phyloP scores from a whole-genome alignment of 2,888 invertebrate species.

The Lymantria monacha region DNA sequence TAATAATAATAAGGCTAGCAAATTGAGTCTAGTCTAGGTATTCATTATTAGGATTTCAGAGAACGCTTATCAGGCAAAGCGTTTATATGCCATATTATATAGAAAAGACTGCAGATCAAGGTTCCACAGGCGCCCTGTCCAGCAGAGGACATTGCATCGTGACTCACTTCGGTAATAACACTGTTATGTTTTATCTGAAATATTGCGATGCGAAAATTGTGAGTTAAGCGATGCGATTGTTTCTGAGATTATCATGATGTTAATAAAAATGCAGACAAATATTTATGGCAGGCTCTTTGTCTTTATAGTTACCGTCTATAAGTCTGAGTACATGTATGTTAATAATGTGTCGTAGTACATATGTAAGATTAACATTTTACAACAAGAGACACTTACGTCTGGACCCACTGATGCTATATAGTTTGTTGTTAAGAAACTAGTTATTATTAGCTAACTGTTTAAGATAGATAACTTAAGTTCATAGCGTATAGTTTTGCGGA shows the following conservation, averaged over 20 bases:
- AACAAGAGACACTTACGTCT: constrained; percentile 11
- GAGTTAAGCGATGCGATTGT: constrained; percentile 57
- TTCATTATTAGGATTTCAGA: constrained; percentile 13
- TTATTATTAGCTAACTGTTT: constrained; percentile 13
- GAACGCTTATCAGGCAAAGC: constrained; percentile 21
- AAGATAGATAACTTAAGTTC: constrained; percentile 30
- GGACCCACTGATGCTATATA: constrained; percentile 61
- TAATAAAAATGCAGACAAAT: neutral
- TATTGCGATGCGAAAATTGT: constrained; percentile 52
- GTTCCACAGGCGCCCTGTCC: constrained; percentile 21
- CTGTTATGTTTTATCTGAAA: constrained; percentile 21
- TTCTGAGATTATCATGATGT: constrained; percentile 19
- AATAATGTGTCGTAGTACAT: constrained; percentile 20
- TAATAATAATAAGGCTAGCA: constrained; percentile 9
- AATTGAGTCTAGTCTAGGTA: constrained; percentile 17
- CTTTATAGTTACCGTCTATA: constrained; percentile 40
- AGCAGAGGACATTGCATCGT: constrained; percentile 39
- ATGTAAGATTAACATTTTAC: constrained; percentile 4
- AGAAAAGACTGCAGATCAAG: constrained; percentile 37
- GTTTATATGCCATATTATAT: constrained; percentile 40
- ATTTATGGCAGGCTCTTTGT: constrained; percentile 43
- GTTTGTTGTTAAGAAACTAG: constrained; percentile 59
- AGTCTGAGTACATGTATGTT: constrained; percentile 35
- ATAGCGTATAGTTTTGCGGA: constrained; percentile 41
- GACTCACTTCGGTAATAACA: constrained; percentile 44